Evolutionary conservation across 2,113 vertebrate species (phyloP).

Genomic region (Mobula birostris): DNA sequence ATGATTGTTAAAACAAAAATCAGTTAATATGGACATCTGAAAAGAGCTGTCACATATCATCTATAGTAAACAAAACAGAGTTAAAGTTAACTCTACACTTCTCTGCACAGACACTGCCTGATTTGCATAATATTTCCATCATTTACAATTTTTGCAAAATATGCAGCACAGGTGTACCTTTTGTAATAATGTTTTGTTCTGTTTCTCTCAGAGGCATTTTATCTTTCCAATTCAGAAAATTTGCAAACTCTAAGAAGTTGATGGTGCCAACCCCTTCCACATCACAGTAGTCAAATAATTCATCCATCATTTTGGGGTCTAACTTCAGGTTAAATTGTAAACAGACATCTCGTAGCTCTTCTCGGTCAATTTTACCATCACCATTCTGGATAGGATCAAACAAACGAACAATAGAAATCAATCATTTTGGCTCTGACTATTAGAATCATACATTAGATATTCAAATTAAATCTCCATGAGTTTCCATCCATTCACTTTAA

Average conservation of each 20-base stretch:
- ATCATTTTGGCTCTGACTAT: not conserved
- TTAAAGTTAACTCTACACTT: too few relatives aligned
- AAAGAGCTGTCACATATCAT: too few relatives aligned
- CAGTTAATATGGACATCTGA: not conserved
- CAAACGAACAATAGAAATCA: not conserved
- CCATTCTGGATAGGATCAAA: conserved; percentile 57
- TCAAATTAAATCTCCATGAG: not conserved
- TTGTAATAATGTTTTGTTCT: conserved; percentile 59
- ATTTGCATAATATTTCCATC: too few relatives aligned
- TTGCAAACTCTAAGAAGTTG: conserved; percentile 70
- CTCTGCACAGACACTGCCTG: too few relatives aligned
- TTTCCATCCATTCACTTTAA: not conserved
- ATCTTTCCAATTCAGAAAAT: conserved; percentile 85
- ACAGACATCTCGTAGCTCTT: conserved; percentile 61
- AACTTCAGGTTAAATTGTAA: conserved; percentile 60
- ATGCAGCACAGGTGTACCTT: conserved; percentile 51
- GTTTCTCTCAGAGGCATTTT: conserved; percentile 55
- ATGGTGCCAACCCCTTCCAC: conserved; percentile 67
- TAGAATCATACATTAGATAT: not conserved
- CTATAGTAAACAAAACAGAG: too few relatives aligned
- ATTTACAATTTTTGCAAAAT: not conserved
- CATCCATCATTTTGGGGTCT: conserved; percentile 57
- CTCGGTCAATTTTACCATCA: conserved; percentile 66
- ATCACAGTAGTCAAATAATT: conserved; percentile 74
- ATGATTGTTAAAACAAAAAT: not conserved